These are phyloP conservation scores for Chrysopilus asiliformis DNA, from an alignment of 2,888 invertebrate species.

Conservation along the genomic window DNA sequence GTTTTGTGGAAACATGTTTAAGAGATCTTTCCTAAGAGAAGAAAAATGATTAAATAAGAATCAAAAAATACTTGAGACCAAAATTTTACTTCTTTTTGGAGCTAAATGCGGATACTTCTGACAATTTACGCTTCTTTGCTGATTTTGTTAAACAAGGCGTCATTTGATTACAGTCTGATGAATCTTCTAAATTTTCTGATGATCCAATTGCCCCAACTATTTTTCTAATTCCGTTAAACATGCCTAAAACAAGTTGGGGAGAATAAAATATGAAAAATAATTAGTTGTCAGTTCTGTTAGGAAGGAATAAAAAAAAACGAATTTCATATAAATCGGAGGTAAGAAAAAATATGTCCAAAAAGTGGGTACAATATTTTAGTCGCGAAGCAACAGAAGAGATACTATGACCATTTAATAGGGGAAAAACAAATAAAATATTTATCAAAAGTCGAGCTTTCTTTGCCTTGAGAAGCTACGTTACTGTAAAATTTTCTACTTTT, in stretches of 20 bases:
- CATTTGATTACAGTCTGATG: constrained; percentile 22
- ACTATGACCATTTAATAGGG: too few species aligned
- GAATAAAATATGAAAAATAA: constrained; percentile 17
- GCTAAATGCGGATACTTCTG: constrained; percentile 44
- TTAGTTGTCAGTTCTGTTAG: constrained; percentile 9
- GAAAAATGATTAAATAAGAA: constrained; percentile 6
- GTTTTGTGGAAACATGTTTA: constrained; percentile 45
- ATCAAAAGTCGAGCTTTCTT: too few species aligned
- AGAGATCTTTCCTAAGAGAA: constrained; percentile 45
- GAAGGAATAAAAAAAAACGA: too few species aligned
- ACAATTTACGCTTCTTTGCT: constrained; percentile 50
- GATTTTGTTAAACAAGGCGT: constrained; percentile 49
- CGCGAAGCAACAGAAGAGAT: too few species aligned
- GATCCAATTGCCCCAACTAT: constrained; percentile 53
- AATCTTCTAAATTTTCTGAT: constrained; percentile 38
- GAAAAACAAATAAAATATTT: too few species aligned
- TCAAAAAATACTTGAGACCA: not conserved
- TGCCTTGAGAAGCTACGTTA: too few species aligned
- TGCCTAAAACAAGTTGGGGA: constrained; percentile 39
- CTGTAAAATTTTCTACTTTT: too few species aligned
- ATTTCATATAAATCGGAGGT: too few species aligned
- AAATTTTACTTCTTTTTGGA: constrained; percentile 50
- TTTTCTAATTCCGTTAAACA: constrained; percentile 63
- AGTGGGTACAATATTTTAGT: too few species aligned
- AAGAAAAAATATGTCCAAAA: too few species aligned